A percentile compares a stretch with the other conserved stretches of the same genome.
These are phyloP conservation scores for Rhagium mordax DNA, from an alignment of 2,888 invertebrate species.

Conservation along the genomic window DNA sequence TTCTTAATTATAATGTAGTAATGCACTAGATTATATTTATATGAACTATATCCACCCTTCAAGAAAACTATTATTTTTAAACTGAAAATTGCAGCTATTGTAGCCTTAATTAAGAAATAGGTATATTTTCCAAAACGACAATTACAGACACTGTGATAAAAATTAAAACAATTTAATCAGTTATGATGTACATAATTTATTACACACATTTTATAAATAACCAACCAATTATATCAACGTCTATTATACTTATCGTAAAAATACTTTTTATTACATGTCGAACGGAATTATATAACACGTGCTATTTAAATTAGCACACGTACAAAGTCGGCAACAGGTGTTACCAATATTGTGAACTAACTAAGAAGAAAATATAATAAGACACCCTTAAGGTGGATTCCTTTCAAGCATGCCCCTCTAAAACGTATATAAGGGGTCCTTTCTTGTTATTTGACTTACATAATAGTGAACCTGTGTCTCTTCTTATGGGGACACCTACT, in stretches of 20 bases:
- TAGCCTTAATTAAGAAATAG: too few relatives aligned
- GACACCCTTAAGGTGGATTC: slow-evolving; percentile 54
- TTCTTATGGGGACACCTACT: slow-evolving; percentile 21
- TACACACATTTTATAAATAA: neutral
- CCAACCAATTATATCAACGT: too few relatives aligned
- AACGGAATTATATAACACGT: slow-evolving; percentile 4
- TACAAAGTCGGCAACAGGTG: slow-evolving; percentile 24
- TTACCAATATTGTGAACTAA: slow-evolving; percentile 11
- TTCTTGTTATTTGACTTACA: slow-evolving; percentile 27
- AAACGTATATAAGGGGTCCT: neutral
- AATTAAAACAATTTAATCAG: too few relatives aligned
- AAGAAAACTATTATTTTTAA: too few relatives aligned
- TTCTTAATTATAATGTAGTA: too few relatives aligned
- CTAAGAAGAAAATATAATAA: slow-evolving; percentile 47
- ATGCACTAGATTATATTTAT: too few relatives aligned
- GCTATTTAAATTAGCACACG: slow-evolving; percentile 21
- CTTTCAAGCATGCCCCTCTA: slow-evolving; percentile 45
- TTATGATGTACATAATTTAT: too few relatives aligned
- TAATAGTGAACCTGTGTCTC: slow-evolving; percentile 29
- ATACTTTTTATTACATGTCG: neutral
- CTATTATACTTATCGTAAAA: neutral
- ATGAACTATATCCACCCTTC: too few relatives aligned
- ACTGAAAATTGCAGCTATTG: too few relatives aligned
- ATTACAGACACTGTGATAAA: too few relatives aligned
- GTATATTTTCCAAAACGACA: too few relatives aligned